Percentiles rank a stretch among this genome's conserved stretches.
Evolutionary conservation across 2,888 invertebrate genomes (phyloP).

Genomic region (Mythimna vitellina): DNA sequence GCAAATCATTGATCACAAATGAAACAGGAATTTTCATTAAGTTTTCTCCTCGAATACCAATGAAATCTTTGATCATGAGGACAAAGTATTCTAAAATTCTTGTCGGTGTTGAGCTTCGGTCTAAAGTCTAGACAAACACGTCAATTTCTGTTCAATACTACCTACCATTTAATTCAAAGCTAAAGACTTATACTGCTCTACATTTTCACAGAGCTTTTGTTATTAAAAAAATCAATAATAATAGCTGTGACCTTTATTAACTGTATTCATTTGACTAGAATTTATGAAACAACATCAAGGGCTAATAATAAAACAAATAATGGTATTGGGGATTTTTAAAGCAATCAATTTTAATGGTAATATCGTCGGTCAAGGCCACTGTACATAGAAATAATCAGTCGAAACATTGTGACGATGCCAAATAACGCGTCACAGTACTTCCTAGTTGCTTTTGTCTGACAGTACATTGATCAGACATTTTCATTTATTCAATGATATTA

Average conservation of each 20-base stretch:
- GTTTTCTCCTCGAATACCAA: neutral
- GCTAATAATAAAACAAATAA: constrained; percentile 24
- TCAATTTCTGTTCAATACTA: constrained; percentile 23
- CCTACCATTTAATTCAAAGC: constrained; percentile 23
- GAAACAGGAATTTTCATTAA: neutral
- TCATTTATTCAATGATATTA: constrained; percentile 73
- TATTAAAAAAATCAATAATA: constrained; percentile 37
- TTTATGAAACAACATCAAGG: constrained; percentile 31
- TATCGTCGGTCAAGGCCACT: constrained; percentile 62
- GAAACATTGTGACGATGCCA: constrained; percentile 61
- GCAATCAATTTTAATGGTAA: constrained; percentile 62
- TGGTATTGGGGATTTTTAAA: constrained; percentile 33
- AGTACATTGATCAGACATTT: constrained; percentile 65
- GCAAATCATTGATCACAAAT: neutral
- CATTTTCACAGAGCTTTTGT: constrained; percentile 11
- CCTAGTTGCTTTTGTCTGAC: constrained; percentile 60
- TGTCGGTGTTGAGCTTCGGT: constrained; percentile 2
- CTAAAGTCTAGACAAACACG: constrained; percentile 28
- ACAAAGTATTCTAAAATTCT: constrained; percentile 12
- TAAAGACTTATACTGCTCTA: constrained; percentile 4
- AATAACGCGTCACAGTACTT: constrained; percentile 65
- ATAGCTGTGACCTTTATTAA: constrained; percentile 40
- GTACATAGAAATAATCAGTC: constrained; percentile 55
- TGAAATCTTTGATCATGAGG: constrained; percentile 8
- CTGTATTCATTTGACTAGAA: constrained; percentile 25